These are phyloP conservation scores for Bucco capensis DNA, from an alignment of 2,113 vertebrate genomes.

Conservation along the genomic window DNA sequence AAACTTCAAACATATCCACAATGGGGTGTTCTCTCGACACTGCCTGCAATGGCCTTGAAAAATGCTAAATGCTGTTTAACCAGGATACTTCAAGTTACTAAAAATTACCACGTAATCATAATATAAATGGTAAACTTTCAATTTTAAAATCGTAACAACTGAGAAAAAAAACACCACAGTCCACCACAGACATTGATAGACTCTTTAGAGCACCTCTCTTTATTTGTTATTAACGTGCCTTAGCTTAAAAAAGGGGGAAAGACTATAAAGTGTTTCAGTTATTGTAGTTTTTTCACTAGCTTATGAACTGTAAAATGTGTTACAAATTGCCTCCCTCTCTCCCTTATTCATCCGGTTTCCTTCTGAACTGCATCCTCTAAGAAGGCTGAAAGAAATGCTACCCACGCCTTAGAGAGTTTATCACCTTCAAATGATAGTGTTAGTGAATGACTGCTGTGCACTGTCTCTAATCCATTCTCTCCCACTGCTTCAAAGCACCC, in stretches of 20 bases:
- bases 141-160: background rate
- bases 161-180: background rate
- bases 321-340: fast-evolving
- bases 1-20: background rate
- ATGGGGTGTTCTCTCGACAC: fast-evolving
- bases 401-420: fast-evolving
- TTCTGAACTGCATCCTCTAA: background rate
- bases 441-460: fast-evolving
- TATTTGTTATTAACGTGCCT: fast-evolving
- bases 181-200: fast-evolving
- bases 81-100: background rate
- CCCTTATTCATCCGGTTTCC: background rate
- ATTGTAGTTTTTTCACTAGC: fast-evolving
- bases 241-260: background rate
- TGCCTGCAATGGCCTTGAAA: fast-evolving
- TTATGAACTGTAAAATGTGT: background rate
- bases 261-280: fast-evolving
- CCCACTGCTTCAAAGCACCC: fast-evolving
- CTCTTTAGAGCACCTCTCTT: fast-evolving
- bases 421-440: fast-evolving
- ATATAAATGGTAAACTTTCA: background rate
- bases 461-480: fast-evolving
- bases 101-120: background rate
- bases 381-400: fast-evolving
- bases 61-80: background rate